Base-by-base conservation (phyloP, 1,140 invertebrate species). In the Probaryconus sp. region DNA sequence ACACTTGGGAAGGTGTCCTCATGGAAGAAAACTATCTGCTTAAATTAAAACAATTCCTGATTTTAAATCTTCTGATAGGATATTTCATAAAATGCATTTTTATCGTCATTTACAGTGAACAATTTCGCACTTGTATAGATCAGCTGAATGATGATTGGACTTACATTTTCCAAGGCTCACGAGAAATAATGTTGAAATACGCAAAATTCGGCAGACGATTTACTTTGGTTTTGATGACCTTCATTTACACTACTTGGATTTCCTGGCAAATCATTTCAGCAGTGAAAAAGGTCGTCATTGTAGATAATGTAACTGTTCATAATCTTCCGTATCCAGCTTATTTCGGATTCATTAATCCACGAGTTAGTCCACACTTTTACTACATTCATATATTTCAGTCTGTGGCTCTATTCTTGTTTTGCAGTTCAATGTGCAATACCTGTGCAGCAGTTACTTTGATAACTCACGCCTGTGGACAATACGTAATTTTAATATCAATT, bases 401-500 rank as follows among this genome's bases (percentile, higher is more conserved):
- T 1, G 5, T 10, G 2, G 11, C 37, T 1, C 37, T 13, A 37
- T 3, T 65, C 9, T 6, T 55, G n/a, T 0, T 65, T 16, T n/a
- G 31, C 0, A 16, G 4, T 2, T 21, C 47, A 16, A 53, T 55
- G 50, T 55, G 48, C 11, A 65, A 65, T 40, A 47, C 61, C 4
- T 65, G 48, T 17, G 38, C 43, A 14, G 61, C 50, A 1, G 51
- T 65, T 38, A 53, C 30, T 17, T 65, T 65, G 20, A 33, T 38
- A 3, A 65, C 55, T 47, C 61, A 65, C 7, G 40, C 7, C 20
- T 65, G 61, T 47, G 61, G 30, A 16, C 61, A 65, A 9, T n/a
- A n/a, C n/a, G n/a, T n/a, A n/a, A n/a, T n/a, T n/a, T n/a, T n/a
- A n/a, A n/a, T n/a, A n/a, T n/a, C n/a, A n/a, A n/a, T n/a, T n/a